phyloP scores from a whole-genome alignment of 1,140 invertebrate species.

The Atta texana region DNA sequence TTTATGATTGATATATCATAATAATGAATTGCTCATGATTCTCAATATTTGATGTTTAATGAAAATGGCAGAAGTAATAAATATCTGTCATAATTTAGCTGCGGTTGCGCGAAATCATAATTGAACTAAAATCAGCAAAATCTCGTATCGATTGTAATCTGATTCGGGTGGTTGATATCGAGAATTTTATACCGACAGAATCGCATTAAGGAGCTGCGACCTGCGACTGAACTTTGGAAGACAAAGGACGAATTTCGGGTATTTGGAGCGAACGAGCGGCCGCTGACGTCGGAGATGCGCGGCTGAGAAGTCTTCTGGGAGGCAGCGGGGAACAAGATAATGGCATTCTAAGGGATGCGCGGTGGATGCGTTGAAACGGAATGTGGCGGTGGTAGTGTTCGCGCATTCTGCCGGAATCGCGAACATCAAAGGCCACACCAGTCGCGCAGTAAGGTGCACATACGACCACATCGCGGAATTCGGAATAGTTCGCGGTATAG shows the following conservation, averaged over 20 bases:
- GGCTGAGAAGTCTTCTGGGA: conserved; percentile 28
- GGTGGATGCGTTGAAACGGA: conserved; percentile 25
- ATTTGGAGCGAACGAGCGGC: conserved; percentile 5
- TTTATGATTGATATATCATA: neutral
- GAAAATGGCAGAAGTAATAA: neutral
- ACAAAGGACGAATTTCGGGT: conserved; percentile 28
- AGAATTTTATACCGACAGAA: neutral
- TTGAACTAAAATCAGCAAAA: neutral
- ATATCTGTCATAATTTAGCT: neutral
- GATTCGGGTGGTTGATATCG: neutral
- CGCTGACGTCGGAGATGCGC: neutral
- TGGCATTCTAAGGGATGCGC: conserved; percentile 25
- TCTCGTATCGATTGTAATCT: neutral
- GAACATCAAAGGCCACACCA: conserved; percentile 47
- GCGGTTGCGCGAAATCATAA: neutral
- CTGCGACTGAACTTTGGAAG: neutral
- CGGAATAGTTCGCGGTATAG: conserved; percentile 31
- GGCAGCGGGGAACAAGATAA: conserved; percentile 20
- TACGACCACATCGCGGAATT: conserved; percentile 33
- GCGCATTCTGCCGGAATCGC: conserved; percentile 20
- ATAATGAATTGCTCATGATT: neutral
- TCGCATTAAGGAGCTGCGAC: neutral
- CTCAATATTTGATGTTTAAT: neutral
- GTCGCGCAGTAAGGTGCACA: conserved; percentile 36
- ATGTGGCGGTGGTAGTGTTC: conserved; percentile 9